Base-by-base conservation (phyloP, 2,113 vertebrate genomes). In the Cebus imitator region DNA sequence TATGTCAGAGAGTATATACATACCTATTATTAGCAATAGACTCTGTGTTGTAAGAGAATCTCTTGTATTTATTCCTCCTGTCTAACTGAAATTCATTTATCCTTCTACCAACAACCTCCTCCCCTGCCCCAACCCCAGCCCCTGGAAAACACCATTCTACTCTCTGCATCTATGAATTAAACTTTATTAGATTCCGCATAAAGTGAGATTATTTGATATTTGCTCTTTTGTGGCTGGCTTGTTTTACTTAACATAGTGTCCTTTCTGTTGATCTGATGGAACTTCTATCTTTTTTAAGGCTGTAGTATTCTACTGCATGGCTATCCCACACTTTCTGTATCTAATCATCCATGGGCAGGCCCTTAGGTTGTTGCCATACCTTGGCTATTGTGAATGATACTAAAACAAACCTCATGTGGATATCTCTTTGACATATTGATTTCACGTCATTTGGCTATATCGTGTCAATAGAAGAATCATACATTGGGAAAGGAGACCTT, bases 361-460 rank as follows among this genome's bases (percentile, higher is more conserved):
- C 3, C 12, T 32, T 25, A 18, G 50, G 32, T 27, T 16, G 13
- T 43, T 25, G 21, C 18, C 2, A 5, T 32, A 1, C 57, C 48
- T 48, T 32, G 45, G 21, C 25, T 37, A 1, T 32, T 8, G 30
- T 70, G 37, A 55, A 23, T 12, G 1, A 9, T 7, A 9, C 30
- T 58, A 14, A 21, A 32, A 3, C 18, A 8, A 18, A 6, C 2
- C 37, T 37, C 14, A 3, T 58, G 14, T 17, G 17, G 73, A 20
- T 1, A 5, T 32, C 72, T 4, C 3, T 16, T 9, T 14, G 11
- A 16, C 2, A 20, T 18, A 4, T 18, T 8, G 17, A 50, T 23
- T 35, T 61, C 35, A 2, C 21, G 17, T 30, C 7, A 20, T 37
- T 57, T 10, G 30, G 20, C 17, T 61, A 11, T 11, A 16, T 35